Base-by-base conservation (phyloP, 2,113 vertebrate species). In the Crotalus tigris region DNA sequence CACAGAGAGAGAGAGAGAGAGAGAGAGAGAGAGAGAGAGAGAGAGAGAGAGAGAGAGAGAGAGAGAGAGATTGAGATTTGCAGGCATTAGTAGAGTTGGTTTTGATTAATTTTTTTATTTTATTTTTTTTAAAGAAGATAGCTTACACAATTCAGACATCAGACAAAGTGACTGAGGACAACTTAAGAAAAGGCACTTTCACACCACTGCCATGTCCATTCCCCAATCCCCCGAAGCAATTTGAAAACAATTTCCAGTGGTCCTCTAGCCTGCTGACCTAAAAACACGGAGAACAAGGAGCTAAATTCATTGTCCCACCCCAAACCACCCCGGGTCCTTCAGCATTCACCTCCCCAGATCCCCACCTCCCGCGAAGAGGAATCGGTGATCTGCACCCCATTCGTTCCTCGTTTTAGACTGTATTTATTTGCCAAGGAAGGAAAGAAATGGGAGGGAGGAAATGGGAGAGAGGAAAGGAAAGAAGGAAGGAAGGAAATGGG, bases 81-180 rank as follows among this genome's bases (percentile, higher is more conserved):
- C 91, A 85, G 89, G 93, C 95, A 95, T 91, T 91, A 81, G 59
- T 57, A 94, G 54, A 1, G 29, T 75, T 33, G 64, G 13, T 49
- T 93, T 96, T 93, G 21, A 87, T 91, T 57, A 17, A 44, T 54
- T 75, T 61, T 69, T 55, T 57, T 8, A 51, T 51, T 49, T 49
- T 49, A 8, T 49, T 49, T 49, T 7, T 49, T 8, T 49, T 51
- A 46, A 46, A 46, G 13, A 44, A 26, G 15, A 6, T 55, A 81
- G 61, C 44, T 26, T 13, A 26, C 26, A 55, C 87, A 39, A 1
- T 59, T 51, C 26, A 90, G 92, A 49, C 39, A 39, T 33, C 46
- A 23, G 29, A 33, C 64, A 75, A 51, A 49, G 85, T 49, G 85
- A 87, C 2, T 29, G 85, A 87, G 44, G 21, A 87, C 44, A 51